phyloP scores from a whole-genome alignment of 2,797 vertebrate genomes.

The Sebastes oblongus region DNA sequence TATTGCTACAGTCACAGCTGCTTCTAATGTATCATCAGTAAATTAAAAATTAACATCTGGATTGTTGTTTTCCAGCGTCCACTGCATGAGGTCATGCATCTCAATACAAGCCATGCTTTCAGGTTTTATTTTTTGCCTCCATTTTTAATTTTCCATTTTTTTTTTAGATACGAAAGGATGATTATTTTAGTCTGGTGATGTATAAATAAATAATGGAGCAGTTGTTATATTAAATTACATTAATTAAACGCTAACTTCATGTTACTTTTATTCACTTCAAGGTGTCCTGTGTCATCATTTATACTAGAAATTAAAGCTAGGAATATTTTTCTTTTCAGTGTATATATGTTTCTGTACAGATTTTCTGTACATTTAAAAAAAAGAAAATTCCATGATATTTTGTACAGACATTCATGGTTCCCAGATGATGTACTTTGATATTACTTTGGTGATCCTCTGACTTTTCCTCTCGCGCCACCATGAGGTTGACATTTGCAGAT shows the following conservation, averaged over 20 bases:
- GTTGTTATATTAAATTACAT: slow-evolving; percentile 53
- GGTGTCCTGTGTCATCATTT: slow-evolving; percentile 24
- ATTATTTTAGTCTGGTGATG: slow-evolving; percentile 46
- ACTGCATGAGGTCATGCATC: slow-evolving; percentile 47
- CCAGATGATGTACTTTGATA: not conserved
- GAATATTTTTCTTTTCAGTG: not conserved
- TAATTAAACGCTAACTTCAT: slow-evolving; percentile 45
- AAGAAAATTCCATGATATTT: not conserved
- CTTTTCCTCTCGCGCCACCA: not conserved
- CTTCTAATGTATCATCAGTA: slow-evolving; percentile 19
- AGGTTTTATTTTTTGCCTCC: slow-evolving; percentile 11
- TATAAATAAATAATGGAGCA: slow-evolving; percentile 32
- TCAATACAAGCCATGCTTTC: slow-evolving; percentile 2
- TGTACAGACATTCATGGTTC: not conserved
- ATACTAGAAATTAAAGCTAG: not conserved
- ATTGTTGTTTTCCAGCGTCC: slow-evolving; percentile 16
- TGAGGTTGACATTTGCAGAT: no score
- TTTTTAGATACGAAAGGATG: slow-evolving; percentile 18
- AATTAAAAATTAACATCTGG: slow-evolving; percentile 15
- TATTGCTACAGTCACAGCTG: slow-evolving; percentile 31
- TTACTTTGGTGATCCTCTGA: not conserved
- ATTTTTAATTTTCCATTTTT: slow-evolving; percentile 19
- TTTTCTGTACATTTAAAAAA: not conserved
- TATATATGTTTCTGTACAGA: not conserved
- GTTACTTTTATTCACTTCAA: slow-evolving; percentile 34